Conservation (phyloP, 1,140 invertebrate genomes). For the Argopecten irradians region DNA sequence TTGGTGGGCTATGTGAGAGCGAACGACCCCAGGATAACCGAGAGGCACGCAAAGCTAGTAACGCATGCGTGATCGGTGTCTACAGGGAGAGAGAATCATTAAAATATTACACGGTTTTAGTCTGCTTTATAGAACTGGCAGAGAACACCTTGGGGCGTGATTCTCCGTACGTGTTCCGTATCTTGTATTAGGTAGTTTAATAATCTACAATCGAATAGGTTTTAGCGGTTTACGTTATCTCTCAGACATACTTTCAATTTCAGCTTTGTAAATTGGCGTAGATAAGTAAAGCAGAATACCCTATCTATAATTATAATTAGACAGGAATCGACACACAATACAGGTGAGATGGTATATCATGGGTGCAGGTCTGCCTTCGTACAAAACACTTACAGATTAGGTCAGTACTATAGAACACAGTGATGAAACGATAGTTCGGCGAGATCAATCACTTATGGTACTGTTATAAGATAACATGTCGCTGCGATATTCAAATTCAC, state of each 20-base stretch:
- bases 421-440: too few species aligned
- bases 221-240: background rate
- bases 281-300: background rate
- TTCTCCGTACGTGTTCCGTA: background rate
- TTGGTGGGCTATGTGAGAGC: background rate
- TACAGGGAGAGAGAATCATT: background rate
- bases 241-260: background rate
- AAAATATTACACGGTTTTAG: background rate
- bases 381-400: background rate
- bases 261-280: background rate
- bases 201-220: background rate
- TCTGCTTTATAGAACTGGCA: background rate
- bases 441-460: too few species aligned
- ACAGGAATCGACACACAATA: background rate
- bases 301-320: background rate
- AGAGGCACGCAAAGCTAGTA: background rate
- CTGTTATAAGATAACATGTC: too few species aligned
- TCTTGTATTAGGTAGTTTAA: background rate
- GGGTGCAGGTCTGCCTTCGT: background rate
- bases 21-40: background rate
- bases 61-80: background rate
- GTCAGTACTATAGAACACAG: too few species aligned
- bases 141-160: background rate
- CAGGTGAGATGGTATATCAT: background rate
- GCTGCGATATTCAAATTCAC: too few species aligned